phyloP scores from a whole-genome alignment of 2,113 vertebrate species.

The Thamnophis sirtalis region DNA sequence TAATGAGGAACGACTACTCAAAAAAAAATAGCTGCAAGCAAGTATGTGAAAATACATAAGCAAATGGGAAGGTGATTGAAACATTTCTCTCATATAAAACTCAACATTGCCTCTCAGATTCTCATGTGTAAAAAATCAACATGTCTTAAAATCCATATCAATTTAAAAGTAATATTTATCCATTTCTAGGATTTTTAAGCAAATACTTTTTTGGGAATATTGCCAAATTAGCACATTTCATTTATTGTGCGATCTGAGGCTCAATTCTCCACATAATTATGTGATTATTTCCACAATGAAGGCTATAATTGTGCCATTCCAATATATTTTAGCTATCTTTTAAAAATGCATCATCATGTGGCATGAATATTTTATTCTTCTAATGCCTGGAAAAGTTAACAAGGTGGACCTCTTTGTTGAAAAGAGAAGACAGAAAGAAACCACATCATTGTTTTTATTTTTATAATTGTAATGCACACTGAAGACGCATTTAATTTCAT shows the following conservation, averaged over 20 bases:
- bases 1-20: not conserved
- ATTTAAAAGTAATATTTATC: not conserved
- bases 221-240: conserved; percentile 47
- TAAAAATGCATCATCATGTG: not conserved
- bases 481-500: too few relatives aligned
- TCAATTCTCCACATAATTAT: conserved; percentile 57
- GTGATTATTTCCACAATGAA: conserved; percentile 49
- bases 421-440: conserved; percentile 31
- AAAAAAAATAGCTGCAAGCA: not conserved
- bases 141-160: not conserved
- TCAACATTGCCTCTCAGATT: not conserved
- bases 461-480: too few relatives aligned
- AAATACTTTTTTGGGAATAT: conserved; percentile 16
- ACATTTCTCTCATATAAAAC: not conserved
- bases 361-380: not conserved
- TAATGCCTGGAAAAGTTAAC: not conserved
- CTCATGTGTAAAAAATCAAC: not conserved
- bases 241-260: conserved; percentile 55
- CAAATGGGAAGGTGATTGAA: not conserved
- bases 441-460: not conserved
- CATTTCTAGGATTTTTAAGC: not conserved
- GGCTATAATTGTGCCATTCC: conserved; percentile 51
- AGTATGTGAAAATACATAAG: not conserved
- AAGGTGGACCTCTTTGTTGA: conserved; percentile 36
- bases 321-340: conserved; percentile 50